phyloP scores from a whole-genome alignment of 2,797 vertebrate species.

The Enteromius radiatus region DNA sequence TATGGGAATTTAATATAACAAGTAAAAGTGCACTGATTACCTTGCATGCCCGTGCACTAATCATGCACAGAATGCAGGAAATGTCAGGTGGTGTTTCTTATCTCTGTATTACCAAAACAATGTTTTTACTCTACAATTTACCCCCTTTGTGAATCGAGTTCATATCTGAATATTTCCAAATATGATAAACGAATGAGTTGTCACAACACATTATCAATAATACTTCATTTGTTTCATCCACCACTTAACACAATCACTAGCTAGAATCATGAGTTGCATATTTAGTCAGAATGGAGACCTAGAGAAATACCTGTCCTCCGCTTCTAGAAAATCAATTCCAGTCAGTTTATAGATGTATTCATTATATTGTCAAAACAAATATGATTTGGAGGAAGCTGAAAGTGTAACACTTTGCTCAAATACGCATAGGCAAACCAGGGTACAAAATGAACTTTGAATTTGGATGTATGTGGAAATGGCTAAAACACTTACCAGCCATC shows the following conservation, averaged over 20 bases:
- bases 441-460: neutral
- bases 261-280: constrained; percentile 4
- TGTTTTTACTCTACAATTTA: constrained; percentile 29
- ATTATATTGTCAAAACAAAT: constrained; percentile 32
- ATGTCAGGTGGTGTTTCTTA: constrained; percentile 39
- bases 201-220: constrained; percentile 18
- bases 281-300: constrained; percentile 33
- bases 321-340: neutral
- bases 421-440: neutral
- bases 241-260: constrained; percentile 19
- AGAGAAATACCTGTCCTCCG: constrained; percentile 7
- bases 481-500: neutral
- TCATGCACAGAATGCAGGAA: constrained; percentile 17
- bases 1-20: constrained; percentile 31
- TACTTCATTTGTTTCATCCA: constrained; percentile 26
- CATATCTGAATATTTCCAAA: constrained; percentile 33
- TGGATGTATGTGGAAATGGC: neutral
- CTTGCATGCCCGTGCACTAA: constrained; percentile 31
- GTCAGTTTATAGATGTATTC: neutral
- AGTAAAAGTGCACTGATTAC: constrained; percentile 22
- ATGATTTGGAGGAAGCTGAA: neutral
- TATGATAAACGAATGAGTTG: constrained; percentile 37
- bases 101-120: constrained; percentile 41
- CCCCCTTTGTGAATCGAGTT: constrained; percentile 22
- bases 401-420: neutral